phyloP scores from a whole-genome alignment of 1,140 invertebrate genomes.

The Drosophila malerkotliana region DNA sequence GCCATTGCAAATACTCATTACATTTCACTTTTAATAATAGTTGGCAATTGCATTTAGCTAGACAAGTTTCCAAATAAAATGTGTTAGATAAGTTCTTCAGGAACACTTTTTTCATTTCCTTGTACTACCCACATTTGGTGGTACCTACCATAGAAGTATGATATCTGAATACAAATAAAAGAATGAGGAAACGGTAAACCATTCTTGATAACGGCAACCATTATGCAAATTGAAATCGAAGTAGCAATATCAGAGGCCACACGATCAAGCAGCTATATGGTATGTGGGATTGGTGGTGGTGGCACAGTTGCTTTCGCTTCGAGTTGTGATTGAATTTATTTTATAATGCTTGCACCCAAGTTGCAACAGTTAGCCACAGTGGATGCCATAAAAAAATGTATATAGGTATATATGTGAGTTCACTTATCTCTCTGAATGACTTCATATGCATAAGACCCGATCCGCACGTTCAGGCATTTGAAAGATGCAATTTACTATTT shows the following conservation, averaged over 20 bases:
- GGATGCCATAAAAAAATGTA: neutral
- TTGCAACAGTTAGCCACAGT: slow-evolving; percentile 55
- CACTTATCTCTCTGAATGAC: slow-evolving; percentile 44
- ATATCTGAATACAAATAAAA: slow-evolving; percentile 3
- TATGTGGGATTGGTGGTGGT: slow-evolving; percentile 47
- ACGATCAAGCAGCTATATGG: slow-evolving; percentile 46
- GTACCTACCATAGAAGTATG: neutral
- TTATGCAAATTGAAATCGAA: slow-evolving; percentile 77
- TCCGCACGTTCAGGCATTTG: slow-evolving; percentile 55
- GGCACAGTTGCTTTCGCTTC: slow-evolving; percentile 65
- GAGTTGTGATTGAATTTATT: slow-evolving; percentile 72
- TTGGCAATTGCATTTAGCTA: slow-evolving; percentile 46
- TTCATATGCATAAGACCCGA: slow-evolving; percentile 47
- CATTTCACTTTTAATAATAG: slow-evolving; percentile 75
- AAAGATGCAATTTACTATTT: slow-evolving; percentile 77
- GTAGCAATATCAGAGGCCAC: slow-evolving; percentile 34
- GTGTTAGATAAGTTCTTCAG: slow-evolving; percentile 8
- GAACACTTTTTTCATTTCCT: neutral
- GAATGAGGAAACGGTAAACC: slow-evolving; percentile 65
- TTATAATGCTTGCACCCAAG: slow-evolving; percentile 66
- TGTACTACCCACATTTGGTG: neutral
- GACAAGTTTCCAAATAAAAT: slow-evolving; percentile 19
- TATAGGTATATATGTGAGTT: slow-evolving; percentile 15
- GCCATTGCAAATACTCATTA: slow-evolving; percentile 60
- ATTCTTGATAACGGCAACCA: slow-evolving; percentile 78